phyloP scores from a whole-genome alignment of 2,113 vertebrate species.

The Charadrius vociferus region DNA sequence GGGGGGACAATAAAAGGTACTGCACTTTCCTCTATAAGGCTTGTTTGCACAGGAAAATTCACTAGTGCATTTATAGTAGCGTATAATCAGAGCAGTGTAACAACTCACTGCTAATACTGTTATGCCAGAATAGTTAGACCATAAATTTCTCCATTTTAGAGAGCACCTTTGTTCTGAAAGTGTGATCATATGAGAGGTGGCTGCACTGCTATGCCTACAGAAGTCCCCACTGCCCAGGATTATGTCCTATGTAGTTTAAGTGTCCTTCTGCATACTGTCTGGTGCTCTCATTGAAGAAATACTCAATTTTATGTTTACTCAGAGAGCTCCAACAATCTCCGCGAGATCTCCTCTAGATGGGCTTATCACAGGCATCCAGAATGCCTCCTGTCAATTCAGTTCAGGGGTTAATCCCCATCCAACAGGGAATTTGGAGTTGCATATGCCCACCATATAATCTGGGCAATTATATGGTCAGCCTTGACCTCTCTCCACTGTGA shows the following conservation, averaged over 20 bases:
- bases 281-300: background rate
- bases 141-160: background rate
- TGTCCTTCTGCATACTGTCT: background rate
- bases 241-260: background rate
- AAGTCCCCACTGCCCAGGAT: background rate
- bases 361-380: background rate
- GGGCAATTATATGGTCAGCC: background rate
- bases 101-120: background rate
- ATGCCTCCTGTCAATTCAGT: background rate
- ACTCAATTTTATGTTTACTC: background rate
- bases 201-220: background rate
- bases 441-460: background rate
- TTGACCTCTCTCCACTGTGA: background rate
- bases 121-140: background rate
- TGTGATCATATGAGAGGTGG: background rate
- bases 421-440: background rate
- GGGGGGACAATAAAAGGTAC: background rate
- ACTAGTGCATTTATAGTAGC: background rate
- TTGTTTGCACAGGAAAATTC: background rate
- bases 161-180: background rate
- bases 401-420: background rate
- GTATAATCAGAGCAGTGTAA: background rate
- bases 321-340: background rate
- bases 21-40: background rate
- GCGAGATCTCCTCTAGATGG: accelerated